Conservation (phyloP, 2,113 vertebrate species). For the Theristicus caerulescens region DNA sequence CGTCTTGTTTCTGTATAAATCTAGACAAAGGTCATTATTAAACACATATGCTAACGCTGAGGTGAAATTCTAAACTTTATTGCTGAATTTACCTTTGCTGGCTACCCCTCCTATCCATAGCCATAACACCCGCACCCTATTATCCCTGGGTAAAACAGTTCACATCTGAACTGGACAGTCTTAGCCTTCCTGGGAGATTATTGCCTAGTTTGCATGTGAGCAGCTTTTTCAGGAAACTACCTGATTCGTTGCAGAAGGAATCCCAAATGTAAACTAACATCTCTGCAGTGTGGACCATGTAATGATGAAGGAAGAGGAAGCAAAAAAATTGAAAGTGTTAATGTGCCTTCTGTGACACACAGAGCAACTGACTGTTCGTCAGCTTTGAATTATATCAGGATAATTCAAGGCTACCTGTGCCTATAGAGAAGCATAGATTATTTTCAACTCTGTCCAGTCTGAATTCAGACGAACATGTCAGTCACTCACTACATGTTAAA, state of each 20-base stretch:
- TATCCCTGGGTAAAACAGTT: not conserved
- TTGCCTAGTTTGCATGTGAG: not conserved
- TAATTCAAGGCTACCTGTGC: not conserved
- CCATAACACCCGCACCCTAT: not conserved
- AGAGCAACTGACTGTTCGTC: not conserved
- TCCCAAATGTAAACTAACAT: not conserved
- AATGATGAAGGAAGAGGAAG: not conserved
- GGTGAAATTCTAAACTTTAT: not conserved
- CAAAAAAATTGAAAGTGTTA: not conserved
- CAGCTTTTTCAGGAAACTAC: not conserved
- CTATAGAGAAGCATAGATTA: not conserved
- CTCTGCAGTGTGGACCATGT: not conserved
- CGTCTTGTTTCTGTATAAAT: not conserved
- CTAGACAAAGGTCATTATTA: not conserved
- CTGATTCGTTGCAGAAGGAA: not conserved
- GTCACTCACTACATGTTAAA: not conserved
- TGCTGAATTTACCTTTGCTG: not conserved
- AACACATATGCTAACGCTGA: not conserved
- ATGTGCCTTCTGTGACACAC: not conserved
- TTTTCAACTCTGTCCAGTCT: not conserved
- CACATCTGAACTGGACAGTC: not conserved
- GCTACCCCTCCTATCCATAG: not conserved
- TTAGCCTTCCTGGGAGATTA: not conserved
- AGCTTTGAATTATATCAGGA: not conserved
- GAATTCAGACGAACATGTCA: not conserved